These are phyloP conservation scores for Enteromius argenteus DNA, from an alignment of 2,797 vertebrate species.

Conservation along the genomic window DNA sequence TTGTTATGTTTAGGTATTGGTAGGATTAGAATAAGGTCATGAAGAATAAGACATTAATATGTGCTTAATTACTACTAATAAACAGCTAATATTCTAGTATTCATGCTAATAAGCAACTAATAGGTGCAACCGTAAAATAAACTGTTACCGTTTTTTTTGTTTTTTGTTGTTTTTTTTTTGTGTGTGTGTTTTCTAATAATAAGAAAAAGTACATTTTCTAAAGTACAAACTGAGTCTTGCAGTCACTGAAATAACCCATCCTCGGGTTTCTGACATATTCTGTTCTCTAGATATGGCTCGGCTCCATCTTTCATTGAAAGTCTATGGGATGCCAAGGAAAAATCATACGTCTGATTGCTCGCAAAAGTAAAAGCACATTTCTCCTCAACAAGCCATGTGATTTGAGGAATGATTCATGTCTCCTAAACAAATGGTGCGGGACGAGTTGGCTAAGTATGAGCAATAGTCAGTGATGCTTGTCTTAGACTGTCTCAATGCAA, in stretches of 20 bases:
- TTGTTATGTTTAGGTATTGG: too few relatives aligned
- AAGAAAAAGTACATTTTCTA: neutral
- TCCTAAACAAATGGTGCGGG: neutral
- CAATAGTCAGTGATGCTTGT: neutral
- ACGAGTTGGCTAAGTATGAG: neutral
- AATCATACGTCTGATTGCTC: neutral
- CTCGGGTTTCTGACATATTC: neutral
- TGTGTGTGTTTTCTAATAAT: neutral
- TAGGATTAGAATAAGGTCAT: too few relatives aligned
- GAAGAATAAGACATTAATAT: too few relatives aligned
- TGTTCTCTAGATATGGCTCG: neutral
- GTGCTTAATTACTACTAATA: too few relatives aligned
- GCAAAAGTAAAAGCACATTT: constrained; percentile 16
- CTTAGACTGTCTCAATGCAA: neutral
- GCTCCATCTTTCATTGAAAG: neutral
- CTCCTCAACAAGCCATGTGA: constrained; percentile 22
- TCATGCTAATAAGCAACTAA: too few relatives aligned
- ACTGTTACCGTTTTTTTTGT: neutral
- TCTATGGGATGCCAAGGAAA: neutral
- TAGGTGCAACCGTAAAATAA: too few relatives aligned
- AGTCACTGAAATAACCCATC: neutral
- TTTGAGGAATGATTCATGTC: constrained; percentile 25
- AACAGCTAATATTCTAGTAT: too few relatives aligned
- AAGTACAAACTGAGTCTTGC: neutral
- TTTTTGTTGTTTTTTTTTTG: too few relatives aligned